Base-by-base conservation (phyloP, 2,113 vertebrate genomes). In the Bagarius yarrelli region DNA sequence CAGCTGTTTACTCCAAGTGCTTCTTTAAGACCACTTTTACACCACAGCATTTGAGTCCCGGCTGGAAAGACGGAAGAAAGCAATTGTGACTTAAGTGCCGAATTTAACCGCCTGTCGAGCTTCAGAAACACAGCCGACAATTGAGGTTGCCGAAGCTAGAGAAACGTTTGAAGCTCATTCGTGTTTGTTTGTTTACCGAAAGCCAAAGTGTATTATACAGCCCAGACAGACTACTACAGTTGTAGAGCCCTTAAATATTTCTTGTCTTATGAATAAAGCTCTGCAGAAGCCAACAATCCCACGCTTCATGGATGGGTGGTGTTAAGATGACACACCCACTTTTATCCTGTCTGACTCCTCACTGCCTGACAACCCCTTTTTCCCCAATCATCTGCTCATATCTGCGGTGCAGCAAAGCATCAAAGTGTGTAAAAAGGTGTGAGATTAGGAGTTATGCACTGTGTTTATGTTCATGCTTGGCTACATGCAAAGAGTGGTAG, bases 101-200 rank as follows among this genome's bases (percentile, higher is more conserved):
- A 72, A 57, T 66, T 79, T 60, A 81, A 77, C 25, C 63, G 53
- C 67, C 60, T 81, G 21, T 55, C 56, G 59, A 55, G 27, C 23
- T 3, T 69, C 32, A 74, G 55, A 80, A 79, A 72, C 40, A 59
- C 23, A 18, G 23, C 77, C 0, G 36, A 44, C 63, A 61, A 56
- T 79, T 73, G 50, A 47, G 32, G n/a, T 47, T 5, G 11, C 32
- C 6, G 50, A 16, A n/a, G 55, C 15, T 25, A 47, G 14, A 36
- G 69, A 75, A 34, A 60, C 21, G 15, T 13, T 30, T 18, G 19
- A 56, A 59, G 19, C 8, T 60, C 69, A 47, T 73, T 70, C 80
- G 23, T 44, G 50, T 78, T 76, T 64, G 78, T 77, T 77, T 77
- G 25, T 47, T 76, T 76, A 56, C 80, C 59, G 30, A 5, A 59